Percentiles rank a stretch among this genome's conserved stretches.
Evolutionary conservation across 1,140 invertebrate genomes (phyloP).

Genomic region (Leptinotarsa defecta): DNA sequence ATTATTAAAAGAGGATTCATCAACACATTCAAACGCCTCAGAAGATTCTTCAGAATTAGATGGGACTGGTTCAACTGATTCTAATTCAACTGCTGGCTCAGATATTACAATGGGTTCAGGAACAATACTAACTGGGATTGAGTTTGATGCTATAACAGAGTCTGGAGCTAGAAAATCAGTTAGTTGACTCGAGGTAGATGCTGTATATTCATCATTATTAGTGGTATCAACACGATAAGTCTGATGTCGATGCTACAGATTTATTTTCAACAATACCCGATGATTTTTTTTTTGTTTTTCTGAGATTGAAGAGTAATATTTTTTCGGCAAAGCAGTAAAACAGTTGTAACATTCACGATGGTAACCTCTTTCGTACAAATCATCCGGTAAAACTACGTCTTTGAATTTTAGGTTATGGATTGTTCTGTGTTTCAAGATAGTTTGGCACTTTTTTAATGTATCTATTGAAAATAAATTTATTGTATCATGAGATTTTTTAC

Average conservation of each 20-base stretch:
- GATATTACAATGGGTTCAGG: too few species aligned
- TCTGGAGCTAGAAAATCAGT: background rate
- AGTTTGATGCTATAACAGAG: background rate
- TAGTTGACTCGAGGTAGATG: background rate
- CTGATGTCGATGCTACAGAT: background rate
- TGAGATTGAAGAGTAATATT: conserved; percentile 22
- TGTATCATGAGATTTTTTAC: too few species aligned
- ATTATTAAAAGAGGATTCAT: too few species aligned
- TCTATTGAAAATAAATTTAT: too few species aligned
- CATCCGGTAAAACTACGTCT: conserved; percentile 35
- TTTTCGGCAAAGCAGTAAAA: conserved; percentile 31
- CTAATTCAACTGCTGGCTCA: too few species aligned
- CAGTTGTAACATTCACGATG: conserved; percentile 30
- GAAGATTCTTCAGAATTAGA: too few species aligned
- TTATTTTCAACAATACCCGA: conserved; percentile 16
- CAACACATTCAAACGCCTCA: too few species aligned
- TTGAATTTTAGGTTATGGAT: conserved; percentile 30
- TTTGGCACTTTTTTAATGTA: too few species aligned
- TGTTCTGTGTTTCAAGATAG: conserved; percentile 24
- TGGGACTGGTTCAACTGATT: too few species aligned
- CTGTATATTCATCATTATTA: background rate
- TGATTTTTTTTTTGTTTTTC: conserved; percentile 16
- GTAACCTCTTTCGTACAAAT: conserved; percentile 30
- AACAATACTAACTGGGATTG: background rate
- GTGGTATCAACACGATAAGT: background rate